These are phyloP conservation scores for Tryphoninae sp. DNA, from an alignment of 2,888 invertebrate species.

Conservation along the genomic window DNA sequence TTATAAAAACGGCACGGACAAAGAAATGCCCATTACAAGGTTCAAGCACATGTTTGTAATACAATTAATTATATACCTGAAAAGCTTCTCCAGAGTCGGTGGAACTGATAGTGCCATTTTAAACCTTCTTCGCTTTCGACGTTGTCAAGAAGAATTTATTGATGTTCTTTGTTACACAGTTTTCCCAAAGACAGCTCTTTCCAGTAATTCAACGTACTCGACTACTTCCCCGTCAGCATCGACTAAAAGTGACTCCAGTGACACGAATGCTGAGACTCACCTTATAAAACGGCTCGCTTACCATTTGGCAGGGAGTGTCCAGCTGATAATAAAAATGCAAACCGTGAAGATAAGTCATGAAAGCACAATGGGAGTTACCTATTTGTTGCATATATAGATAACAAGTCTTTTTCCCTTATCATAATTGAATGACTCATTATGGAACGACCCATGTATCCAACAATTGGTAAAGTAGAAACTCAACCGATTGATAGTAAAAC, in stretches of 20 bases:
- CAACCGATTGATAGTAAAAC: background rate
- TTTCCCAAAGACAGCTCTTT: background rate
- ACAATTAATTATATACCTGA: constrained; percentile 67
- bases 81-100: constrained; percentile 70
- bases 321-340: no score
- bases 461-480: background rate
- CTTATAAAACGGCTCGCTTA: background rate
- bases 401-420: no score
- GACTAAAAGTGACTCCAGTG: constrained; percentile 21
- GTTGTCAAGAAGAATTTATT: background rate
- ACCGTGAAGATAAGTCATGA: no score
- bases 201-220: background rate
- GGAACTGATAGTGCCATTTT: constrained; percentile 71
- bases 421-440: background rate
- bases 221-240: background rate
- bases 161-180: background rate
- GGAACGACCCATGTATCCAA: background rate
- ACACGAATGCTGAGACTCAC: constrained; percentile 16
- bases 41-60: background rate
- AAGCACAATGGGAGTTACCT: no score
- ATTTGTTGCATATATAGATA: no score
- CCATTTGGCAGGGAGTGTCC: no score
- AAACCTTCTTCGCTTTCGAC: background rate
- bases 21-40: background rate
- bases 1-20: background rate